These are phyloP conservation scores for Metellina segmentata DNA, from an alignment of 2,888 invertebrate species.

Conservation along the genomic window DNA sequence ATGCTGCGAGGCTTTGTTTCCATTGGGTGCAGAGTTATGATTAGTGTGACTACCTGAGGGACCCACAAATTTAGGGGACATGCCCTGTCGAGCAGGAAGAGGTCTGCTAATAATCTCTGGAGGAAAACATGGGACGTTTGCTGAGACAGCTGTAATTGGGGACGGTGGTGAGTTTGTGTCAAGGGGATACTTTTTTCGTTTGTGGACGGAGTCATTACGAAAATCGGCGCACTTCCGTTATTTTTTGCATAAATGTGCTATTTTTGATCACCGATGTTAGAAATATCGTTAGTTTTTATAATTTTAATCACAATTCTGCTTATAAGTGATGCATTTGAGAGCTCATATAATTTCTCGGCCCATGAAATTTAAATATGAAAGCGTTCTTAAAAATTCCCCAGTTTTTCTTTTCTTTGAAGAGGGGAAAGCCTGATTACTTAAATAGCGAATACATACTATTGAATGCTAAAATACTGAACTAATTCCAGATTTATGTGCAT, in stretches of 20 bases:
- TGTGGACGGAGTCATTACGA: not conserved
- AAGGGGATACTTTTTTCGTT: not conserved
- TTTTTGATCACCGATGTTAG: too few relatives aligned
- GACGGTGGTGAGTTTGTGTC: not conserved
- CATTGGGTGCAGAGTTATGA: conserved; percentile 52
- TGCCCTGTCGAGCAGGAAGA: conserved; percentile 27
- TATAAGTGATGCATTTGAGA: too few relatives aligned
- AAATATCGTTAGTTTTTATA: too few relatives aligned
- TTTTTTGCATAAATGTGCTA: not conserved
- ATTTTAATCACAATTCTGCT: too few relatives aligned
- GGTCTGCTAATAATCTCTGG: conserved; percentile 30
- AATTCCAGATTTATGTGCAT: too few relatives aligned
- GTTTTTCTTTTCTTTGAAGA: too few relatives aligned
- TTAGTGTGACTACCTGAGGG: conserved; percentile 50
- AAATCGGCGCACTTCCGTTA: not conserved
- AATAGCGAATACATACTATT: too few relatives aligned
- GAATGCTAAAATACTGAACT: too few relatives aligned
- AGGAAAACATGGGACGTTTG: conserved; percentile 28
- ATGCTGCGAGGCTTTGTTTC: conserved; percentile 59
- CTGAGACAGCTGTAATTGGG: conserved; percentile 45
- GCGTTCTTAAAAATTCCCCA: too few relatives aligned
- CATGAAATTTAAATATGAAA: too few relatives aligned
- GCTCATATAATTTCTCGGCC: too few relatives aligned
- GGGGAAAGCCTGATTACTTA: too few relatives aligned
- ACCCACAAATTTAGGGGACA: conserved; percentile 55